A percentile compares a stretch with the other conserved stretches of the same genome.
phyloP scores from a whole-genome alignment of 2,888 invertebrate genomes.

The Hoplodrina ambigua region DNA sequence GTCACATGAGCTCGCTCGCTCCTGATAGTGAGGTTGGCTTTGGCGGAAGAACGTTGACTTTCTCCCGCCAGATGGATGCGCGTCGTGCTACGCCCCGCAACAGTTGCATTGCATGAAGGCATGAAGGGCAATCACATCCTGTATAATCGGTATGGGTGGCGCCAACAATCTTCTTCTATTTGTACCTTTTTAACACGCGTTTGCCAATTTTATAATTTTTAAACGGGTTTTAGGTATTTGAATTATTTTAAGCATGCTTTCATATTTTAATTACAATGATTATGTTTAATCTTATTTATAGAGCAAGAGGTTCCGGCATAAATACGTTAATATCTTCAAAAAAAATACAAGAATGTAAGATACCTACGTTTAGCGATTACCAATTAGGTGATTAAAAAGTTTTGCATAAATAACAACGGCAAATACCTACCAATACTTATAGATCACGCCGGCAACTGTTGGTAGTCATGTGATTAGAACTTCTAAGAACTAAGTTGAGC shows the following conservation, averaged over 20 bases:
- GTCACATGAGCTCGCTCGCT: slow-evolving; percentile 80
- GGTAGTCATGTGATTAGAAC: slow-evolving; percentile 55
- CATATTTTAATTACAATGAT: not conserved
- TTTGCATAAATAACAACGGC: slow-evolving; percentile 40
- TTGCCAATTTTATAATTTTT: too few relatives aligned
- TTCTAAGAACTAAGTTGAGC: slow-evolving; percentile 59
- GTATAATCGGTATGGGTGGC: too few relatives aligned
- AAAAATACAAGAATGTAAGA: slow-evolving; percentile 12
- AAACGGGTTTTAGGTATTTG: not conserved
- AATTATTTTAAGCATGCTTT: not conserved
- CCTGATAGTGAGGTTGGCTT: slow-evolving; percentile 68
- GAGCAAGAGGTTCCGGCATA: not conserved
- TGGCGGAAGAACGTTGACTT: slow-evolving; percentile 79
- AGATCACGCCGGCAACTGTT: slow-evolving; percentile 50
- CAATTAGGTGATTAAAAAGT: slow-evolving; percentile 27
- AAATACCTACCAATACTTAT: slow-evolving; percentile 60
- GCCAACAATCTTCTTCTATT: too few relatives aligned
- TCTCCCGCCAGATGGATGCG: slow-evolving; percentile 68
- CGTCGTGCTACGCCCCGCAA: slow-evolving; percentile 30
- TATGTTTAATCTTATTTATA: slow-evolving; percentile 2
- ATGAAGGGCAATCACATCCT: slow-evolving; percentile 28
- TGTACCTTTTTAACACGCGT: too few relatives aligned
- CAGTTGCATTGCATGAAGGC: slow-evolving; percentile 42
- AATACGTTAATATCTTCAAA: slow-evolving; percentile 21
- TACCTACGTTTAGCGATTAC: slow-evolving; percentile 2